Evolutionary conservation across 2,797 vertebrate species (phyloP).

Genomic region (Hylomyscus alleni): DNA sequence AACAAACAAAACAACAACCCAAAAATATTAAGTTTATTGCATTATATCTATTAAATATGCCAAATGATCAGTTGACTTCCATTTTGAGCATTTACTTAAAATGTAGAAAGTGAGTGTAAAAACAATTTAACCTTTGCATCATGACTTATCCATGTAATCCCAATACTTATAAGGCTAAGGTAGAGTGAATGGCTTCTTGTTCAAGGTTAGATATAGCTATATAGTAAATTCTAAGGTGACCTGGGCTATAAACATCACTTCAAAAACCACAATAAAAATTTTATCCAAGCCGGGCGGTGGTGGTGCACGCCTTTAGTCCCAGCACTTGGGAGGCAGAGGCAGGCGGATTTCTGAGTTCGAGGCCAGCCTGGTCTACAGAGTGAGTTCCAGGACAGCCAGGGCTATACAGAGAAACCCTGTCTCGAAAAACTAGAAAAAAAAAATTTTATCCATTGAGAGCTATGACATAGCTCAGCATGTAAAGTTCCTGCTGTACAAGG

Average conservation of each 20-base stretch:
- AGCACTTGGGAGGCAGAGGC: too few relatives aligned
- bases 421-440: too few relatives aligned
- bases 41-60: background rate
- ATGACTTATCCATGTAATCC: background rate
- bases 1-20: background rate
- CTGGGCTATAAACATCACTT: background rate
- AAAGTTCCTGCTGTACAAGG: background rate
- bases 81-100: background rate
- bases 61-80: conserved; percentile 30
- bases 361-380: too few relatives aligned
- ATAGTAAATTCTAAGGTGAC: background rate
- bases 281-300: too few relatives aligned
- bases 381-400: too few relatives aligned
- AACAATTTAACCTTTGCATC: background rate
- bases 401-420: too few relatives aligned
- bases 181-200: background rate
- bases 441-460: background rate
- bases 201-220: background rate
- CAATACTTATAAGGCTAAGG: background rate
- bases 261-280: background rate
- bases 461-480: background rate
- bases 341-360: too few relatives aligned
- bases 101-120: background rate
- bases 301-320: too few relatives aligned
- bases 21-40: background rate